Evolutionary conservation across 2,888 invertebrate species (phyloP).

Genomic region (Fragum fragum): DNA sequence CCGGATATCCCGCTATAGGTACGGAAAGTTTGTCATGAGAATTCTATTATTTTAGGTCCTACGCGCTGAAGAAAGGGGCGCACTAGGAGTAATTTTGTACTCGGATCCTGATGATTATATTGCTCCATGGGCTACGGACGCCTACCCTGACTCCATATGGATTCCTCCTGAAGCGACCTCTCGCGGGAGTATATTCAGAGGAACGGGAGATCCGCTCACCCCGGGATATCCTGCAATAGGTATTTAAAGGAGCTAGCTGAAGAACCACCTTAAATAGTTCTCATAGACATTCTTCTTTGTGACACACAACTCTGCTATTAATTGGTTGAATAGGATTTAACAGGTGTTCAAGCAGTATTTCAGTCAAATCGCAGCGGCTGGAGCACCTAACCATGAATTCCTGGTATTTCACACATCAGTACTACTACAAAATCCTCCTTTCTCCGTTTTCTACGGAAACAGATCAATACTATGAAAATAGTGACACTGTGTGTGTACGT

Average conservation of each 20-base stretch:
- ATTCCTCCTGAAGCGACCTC: constrained; percentile 88
- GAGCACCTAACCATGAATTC: too few species aligned
- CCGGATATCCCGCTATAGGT: constrained; percentile 88
- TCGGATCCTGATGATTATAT: constrained; percentile 86
- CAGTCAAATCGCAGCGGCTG: too few species aligned
- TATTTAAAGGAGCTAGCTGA: constrained; percentile 57
- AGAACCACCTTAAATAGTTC: too few species aligned
- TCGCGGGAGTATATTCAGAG: constrained; percentile 86
- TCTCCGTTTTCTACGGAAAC: too few species aligned
- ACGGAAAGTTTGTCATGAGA: constrained; percentile 18
- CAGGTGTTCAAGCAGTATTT: too few species aligned
- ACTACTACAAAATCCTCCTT: too few species aligned
- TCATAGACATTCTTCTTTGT: too few species aligned
- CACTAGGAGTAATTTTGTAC: constrained; percentile 86
- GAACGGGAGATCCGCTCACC: constrained; percentile 88
- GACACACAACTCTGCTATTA: too few species aligned
- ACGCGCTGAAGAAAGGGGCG: constrained; percentile 83
- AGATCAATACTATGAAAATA: too few species aligned
- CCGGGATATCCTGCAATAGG: constrained; percentile 88
- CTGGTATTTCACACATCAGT: too few species aligned
- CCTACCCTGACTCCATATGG: constrained; percentile 87
- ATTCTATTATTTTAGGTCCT: constrained; percentile 73
- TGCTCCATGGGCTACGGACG: constrained; percentile 73
- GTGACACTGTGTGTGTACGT: too few species aligned
- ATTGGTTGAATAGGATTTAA: too few species aligned